Base-by-base conservation (phyloP, 1,140 invertebrate species). In the Plutomurus gul region DNA sequence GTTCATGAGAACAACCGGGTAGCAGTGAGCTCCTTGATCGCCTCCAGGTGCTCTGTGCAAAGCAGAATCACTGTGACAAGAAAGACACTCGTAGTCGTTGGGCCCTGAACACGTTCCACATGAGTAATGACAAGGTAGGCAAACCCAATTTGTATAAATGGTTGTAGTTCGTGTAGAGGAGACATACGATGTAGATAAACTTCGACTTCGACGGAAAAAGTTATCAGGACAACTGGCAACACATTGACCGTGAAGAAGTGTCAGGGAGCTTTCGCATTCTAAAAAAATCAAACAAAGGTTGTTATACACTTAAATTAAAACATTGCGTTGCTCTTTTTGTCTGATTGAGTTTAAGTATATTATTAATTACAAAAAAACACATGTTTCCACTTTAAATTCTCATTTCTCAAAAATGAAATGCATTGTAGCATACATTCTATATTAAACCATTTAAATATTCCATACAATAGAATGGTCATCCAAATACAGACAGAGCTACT, bases 61-160 rank as follows among this genome's bases (percentile, higher is more conserved):
- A 51, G 84, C 80, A 8, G 89, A 87, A 84, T 91, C 89, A 3
- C 81, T 82, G 81, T 88, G 88, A 85, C 90, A 91, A 7, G 82
- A 77, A 10, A 84, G 85, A 82, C 90, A 91, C 76, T 91, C 86
- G 77, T 89, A 88, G 83, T 90, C 89, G 78, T 88, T 87, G 0
- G 89, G 87, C 7, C 90, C 90, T 5, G 82, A 83, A 81, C 91
- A 91, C 7, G 84, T 85, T 78, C 86, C 85, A 84, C 91, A 91
- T 4, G 88, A 86, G 84, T 91, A 91, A 85, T 91, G 90, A 85
- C 91, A 91, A 8, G 84, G 84, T 5, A 84, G 76, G 80, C 88
- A 89, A 8, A 82, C 71, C 56, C 56, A 65, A n/a, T 30, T 65
- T 27, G 56, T 33, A n/a, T 65, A 65, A 65, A 25, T 65, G 1